Conservation (phyloP, 2,888 invertebrate genomes). For the Achlya flavicornis region DNA sequence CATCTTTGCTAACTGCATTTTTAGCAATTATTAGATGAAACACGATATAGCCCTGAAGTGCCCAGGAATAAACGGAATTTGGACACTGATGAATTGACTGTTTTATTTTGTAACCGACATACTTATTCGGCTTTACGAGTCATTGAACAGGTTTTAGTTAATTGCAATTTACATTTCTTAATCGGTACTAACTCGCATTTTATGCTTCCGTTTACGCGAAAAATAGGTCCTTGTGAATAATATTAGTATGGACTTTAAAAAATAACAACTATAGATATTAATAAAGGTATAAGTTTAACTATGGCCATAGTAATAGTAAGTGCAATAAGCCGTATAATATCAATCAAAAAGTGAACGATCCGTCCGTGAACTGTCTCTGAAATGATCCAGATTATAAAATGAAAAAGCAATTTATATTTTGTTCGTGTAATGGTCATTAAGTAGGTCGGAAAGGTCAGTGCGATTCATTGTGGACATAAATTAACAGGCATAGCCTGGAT, state of each 20-base stretch:
- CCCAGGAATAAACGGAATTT: neutral
- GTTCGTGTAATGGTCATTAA: constrained; percentile 11
- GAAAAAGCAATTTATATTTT: neutral
- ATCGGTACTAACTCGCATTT: constrained; percentile 13
- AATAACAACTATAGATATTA: neutral
- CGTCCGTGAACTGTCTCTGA: constrained; percentile 22
- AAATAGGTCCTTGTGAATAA: neutral
- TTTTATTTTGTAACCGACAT: constrained; percentile 18
- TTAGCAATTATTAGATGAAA: neutral
- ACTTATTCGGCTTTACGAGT: constrained; percentile 23
- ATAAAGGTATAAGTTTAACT: too few relatives aligned
- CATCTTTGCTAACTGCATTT: neutral
- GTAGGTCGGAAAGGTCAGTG: constrained; percentile 16
- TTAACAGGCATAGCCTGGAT: constrained; percentile 13
- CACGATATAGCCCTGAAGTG: too few relatives aligned
- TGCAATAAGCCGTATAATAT: constrained; percentile 14
- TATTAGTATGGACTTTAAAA: neutral
- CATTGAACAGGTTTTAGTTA: constrained; percentile 18
- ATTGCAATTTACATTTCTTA: neutral
- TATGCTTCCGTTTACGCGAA: constrained; percentile 1
- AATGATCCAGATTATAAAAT: constrained; percentile 9
- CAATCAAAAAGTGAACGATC: constrained; percentile 22
- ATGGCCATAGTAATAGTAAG: constrained; percentile 14
- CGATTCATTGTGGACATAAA: constrained; percentile 16
- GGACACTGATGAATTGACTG: constrained; percentile 13